A percentile compares a stretch with the other conserved stretches of the same genome.
Conservation (phyloP, 2,797 vertebrate species). For the Phalanger gymnotis region DNA sequence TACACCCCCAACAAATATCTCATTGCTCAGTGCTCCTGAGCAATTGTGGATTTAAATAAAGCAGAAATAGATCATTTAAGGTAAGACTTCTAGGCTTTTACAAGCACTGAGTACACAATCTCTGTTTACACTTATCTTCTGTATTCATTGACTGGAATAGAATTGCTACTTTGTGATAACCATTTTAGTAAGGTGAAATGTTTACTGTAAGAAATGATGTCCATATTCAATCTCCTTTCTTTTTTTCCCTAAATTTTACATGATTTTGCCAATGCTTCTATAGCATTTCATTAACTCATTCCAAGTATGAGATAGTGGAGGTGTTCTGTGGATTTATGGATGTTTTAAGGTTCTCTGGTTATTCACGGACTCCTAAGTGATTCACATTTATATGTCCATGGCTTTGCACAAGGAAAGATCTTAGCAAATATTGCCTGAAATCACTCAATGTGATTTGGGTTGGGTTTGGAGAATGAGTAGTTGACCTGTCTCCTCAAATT, state of each 20-base stretch:
- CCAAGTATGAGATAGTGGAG: no score
- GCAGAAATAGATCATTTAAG: background rate
- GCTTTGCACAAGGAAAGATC: background rate
- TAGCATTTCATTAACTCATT: no score
- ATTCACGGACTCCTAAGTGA: background rate
- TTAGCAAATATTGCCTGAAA: background rate
- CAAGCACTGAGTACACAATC: background rate
- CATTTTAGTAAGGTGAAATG: no score
- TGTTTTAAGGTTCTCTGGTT: background rate
- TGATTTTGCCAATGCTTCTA: no score
- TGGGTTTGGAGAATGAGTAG: background rate
- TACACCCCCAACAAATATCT: background rate
- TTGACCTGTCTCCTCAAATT: background rate
- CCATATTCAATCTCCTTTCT: no score
- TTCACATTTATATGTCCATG: no score
- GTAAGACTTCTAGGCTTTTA: background rate
- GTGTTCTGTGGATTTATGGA: background rate
- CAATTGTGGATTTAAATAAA: background rate
- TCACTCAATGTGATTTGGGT: background rate
- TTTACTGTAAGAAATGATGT: no score
- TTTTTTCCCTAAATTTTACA: no score
- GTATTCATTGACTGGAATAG: background rate
- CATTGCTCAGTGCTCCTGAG: background rate
- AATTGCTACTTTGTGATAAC: background rate
- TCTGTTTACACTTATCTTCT: background rate